Base-by-base conservation (phyloP, 2,797 vertebrate genomes). In the Sebastes umbrosus region DNA sequence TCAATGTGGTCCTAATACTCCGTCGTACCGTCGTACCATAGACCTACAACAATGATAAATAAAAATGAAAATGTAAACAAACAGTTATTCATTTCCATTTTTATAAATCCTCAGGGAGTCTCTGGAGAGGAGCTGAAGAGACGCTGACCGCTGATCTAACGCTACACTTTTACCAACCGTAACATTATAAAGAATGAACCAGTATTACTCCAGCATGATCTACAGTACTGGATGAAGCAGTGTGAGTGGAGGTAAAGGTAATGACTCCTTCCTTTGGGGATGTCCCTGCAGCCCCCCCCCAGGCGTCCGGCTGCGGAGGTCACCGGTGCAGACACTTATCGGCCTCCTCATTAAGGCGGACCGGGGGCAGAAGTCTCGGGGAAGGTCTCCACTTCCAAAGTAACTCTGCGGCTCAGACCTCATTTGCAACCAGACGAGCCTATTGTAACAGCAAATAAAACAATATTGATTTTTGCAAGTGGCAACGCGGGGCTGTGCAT, bases 371-470 rank as follows among this genome's bases (percentile, higher is more conserved):
- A 87, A 90, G 88, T 86, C 89, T 78, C 65, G 54, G 85, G 65
- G 84, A 84, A 86, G 85, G 87, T 87, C 90, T 92, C 85, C 81
- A 89, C 90, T 93, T 92, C 90, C 90, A 93, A 93, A 94, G 90
- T 93, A 94, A 93, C 94, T 92, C 88, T 89, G 90, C 27, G 52
- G 84, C 91, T 88, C 88, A 79, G 91, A 92, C 83, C 93, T 96
- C 90, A 96, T 96, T 96, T 96, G 93, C 94, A 95, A 94, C 90
- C 92, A 94, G 94, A 96, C 95, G 92, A 94, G 93, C 90, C 94
- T 85, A 94, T 95, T 96, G 95, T 96, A 96, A 95, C 94, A 95
- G 95, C 94, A 95, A 96, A 96, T 96, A 95, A 96, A 96, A 95
- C 95, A 95, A 93, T 95, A 96, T 96, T 95, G 96, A 96, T 96